Conservation (phyloP, 2,888 invertebrate genomes). For the Linnaemya vulpina region DNA sequence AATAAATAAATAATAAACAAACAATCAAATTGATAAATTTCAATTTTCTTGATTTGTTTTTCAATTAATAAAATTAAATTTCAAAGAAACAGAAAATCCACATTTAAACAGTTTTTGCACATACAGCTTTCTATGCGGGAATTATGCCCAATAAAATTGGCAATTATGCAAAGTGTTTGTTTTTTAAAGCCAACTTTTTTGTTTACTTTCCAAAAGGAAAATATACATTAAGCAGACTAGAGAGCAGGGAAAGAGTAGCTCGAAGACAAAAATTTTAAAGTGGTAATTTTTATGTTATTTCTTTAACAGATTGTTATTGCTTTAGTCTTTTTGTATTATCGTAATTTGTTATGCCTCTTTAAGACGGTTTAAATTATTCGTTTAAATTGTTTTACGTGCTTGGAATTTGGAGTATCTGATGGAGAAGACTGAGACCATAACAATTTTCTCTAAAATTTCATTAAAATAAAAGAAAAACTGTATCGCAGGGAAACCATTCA, state of each 20-base stretch:
- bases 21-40: constrained; percentile 39
- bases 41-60: constrained; percentile 42
- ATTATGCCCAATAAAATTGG: constrained; percentile 48
- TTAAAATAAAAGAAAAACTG: constrained; percentile 33
- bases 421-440: constrained; percentile 17
- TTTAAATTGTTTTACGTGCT: constrained; percentile 68
- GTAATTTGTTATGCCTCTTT: constrained; percentile 37
- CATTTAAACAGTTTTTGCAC: constrained; percentile 8
- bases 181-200: constrained; percentile 27
- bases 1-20: no score
- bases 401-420: constrained; percentile 41
- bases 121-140: constrained; percentile 22
- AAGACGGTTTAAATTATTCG: constrained; percentile 68
- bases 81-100: constrained; percentile 30
- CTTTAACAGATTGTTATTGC: constrained; percentile 25
- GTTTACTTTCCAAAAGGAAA: constrained; percentile 21
- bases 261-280: constrained; percentile 43
- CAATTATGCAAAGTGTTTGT: constrained; percentile 64
- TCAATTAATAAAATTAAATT: constrained; percentile 62
- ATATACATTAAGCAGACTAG: background rate
- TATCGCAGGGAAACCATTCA: constrained; percentile 18
- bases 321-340: constrained; percentile 18
- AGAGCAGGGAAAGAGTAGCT: constrained; percentile 26
- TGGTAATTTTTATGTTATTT: constrained; percentile 36
- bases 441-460: constrained; percentile 12